These are phyloP conservation scores for Dioctria linearis DNA, from an alignment of 2,888 invertebrate genomes.

Conservation along the genomic window DNA sequence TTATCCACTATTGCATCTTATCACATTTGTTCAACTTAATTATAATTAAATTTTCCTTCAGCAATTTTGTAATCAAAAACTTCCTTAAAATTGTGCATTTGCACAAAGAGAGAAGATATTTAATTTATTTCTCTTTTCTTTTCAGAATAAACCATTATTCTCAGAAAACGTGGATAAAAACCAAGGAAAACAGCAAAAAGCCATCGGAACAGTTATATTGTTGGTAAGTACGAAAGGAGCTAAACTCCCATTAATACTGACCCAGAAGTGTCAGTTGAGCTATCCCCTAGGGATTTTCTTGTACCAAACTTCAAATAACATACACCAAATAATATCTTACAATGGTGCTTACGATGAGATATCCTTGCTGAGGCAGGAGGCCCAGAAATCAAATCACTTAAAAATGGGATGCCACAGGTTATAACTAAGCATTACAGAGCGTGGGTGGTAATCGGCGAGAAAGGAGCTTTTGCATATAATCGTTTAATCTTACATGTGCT, in stretches of 20 bases:
- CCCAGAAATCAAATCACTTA: not conserved
- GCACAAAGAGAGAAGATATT: not conserved
- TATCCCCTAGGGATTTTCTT: slow-evolving; percentile 17
- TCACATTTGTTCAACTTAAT: too few relatives aligned
- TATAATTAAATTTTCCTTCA: too few relatives aligned
- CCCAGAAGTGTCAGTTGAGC: slow-evolving; percentile 43
- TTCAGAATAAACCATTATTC: slow-evolving; percentile 67
- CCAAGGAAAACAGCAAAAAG: slow-evolving; percentile 64
- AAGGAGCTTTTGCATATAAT: slow-evolving; percentile 27
- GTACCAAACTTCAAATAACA: slow-evolving; percentile 20
- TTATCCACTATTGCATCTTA: too few relatives aligned
- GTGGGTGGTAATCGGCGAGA: not conserved
- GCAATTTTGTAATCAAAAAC: too few relatives aligned
- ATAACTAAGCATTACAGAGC: slow-evolving; percentile 11
- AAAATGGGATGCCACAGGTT: not conserved
- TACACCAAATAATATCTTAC: slow-evolving; percentile 38
- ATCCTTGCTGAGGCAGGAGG: not conserved
- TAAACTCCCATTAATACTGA: slow-evolving; percentile 39
- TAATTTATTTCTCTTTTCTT: slow-evolving; percentile 58
- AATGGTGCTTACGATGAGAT: not conserved
- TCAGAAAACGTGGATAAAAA: slow-evolving; percentile 68
- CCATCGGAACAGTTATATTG: slow-evolving; percentile 63
- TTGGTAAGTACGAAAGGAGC: slow-evolving; percentile 64
- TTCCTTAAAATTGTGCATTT: too few relatives aligned
- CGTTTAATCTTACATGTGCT: slow-evolving; percentile 17